phyloP scores from a whole-genome alignment of 2,888 invertebrate genomes.

The Phlogophora meticulosa region DNA sequence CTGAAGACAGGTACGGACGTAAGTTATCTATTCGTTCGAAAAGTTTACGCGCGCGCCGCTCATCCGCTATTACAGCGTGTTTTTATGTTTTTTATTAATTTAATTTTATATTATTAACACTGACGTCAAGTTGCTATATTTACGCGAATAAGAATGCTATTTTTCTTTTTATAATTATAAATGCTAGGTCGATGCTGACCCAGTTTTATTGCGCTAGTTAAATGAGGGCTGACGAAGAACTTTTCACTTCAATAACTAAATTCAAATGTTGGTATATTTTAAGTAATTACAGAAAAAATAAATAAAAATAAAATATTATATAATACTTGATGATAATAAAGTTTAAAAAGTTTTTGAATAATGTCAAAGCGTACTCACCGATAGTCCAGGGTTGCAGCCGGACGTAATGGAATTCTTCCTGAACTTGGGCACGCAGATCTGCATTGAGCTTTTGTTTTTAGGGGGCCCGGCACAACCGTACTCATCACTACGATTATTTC shows the following conservation, averaged over 20 bases:
- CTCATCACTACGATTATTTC: conserved; percentile 92
- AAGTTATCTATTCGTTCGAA: conserved; percentile 68
- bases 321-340: conserved; percentile 2
- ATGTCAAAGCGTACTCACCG: conserved; percentile 85
- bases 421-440: conserved; percentile 91
- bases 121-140: conserved; percentile 37
- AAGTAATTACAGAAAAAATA: not conserved
- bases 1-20: conserved; percentile 68
- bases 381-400: conserved; percentile 91
- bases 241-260: conserved; percentile 9
- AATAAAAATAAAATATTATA: too few species aligned
- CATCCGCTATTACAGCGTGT: conserved; percentile 19
- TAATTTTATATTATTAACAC: not conserved
- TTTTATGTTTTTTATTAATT: not conserved
- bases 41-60: conserved; percentile 56
- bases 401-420: conserved; percentile 88
- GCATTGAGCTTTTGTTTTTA: conserved; percentile 85
- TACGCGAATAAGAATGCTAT: conserved; percentile 24
- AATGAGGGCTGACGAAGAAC: conserved; percentile 17
- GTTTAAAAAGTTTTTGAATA: conserved; percentile 23
- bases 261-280: conserved; percentile 6
- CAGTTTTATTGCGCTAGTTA: conserved; percentile 21
- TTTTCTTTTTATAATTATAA: conserved; percentile 29
- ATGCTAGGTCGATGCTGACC: conserved; percentile 25
- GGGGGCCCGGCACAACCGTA: conserved; percentile 89